These are phyloP conservation scores for Apamea sordens DNA, from an alignment of 2,888 invertebrate species.

Conservation along the genomic window DNA sequence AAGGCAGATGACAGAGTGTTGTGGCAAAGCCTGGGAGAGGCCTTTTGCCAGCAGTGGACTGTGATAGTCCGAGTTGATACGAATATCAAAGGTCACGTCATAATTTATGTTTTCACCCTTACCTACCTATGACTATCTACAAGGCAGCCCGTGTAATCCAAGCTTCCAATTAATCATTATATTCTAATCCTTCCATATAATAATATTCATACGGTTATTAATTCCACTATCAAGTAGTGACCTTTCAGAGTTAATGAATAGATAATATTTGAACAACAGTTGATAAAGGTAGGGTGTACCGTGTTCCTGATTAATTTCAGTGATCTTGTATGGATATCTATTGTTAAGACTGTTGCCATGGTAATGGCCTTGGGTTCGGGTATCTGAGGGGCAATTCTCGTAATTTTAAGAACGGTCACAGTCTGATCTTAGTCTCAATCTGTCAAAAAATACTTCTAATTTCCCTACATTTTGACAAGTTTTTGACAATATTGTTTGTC, in stretches of 20 bases:
- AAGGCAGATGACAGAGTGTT: too few species aligned
- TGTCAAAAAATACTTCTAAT: too few species aligned
- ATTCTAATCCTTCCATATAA: conserved; percentile 31
- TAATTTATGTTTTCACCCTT: not conserved
- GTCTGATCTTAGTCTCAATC: too few species aligned
- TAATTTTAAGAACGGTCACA: too few species aligned
- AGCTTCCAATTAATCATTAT: conserved; percentile 25
- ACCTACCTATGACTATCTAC: not conserved
- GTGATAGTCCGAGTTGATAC: not conserved
- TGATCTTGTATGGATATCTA: conserved; percentile 49
- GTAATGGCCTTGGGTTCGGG: conserved; percentile 43
- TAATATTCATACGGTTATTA: conserved; percentile 55
- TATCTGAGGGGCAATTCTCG: too few species aligned
- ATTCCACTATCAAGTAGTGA: conserved; percentile 50
- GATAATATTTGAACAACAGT: conserved; percentile 58
- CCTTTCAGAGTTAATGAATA: conserved; percentile 62
- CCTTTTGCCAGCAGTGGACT: not conserved
- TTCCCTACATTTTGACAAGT: too few species aligned
- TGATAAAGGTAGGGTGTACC: conserved; percentile 54
- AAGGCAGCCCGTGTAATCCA: not conserved
- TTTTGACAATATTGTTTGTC: too few species aligned
- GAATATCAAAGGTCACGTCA: not conserved
- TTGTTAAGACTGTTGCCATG: conserved; percentile 52
- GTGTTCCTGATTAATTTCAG: conserved; percentile 42
- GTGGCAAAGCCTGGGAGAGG: too few species aligned